Percentiles rank a stretch among this genome's conserved stretches.
Evolutionary conservation across 2,888 invertebrate species (phyloP).

Genomic region (Trypoxylon attenuatum): DNA sequence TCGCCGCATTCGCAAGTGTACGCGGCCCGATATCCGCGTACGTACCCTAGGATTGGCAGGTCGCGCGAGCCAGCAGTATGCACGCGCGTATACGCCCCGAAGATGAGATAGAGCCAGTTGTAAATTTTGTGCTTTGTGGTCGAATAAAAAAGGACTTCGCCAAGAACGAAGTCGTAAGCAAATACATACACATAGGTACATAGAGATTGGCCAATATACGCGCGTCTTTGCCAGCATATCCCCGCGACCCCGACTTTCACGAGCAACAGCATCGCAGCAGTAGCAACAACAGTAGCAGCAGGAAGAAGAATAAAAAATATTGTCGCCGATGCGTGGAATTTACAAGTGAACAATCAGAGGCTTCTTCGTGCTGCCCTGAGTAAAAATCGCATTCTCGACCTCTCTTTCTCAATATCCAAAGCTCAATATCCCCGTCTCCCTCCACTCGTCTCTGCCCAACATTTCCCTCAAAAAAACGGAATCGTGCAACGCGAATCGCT

Average conservation of each 20-base stretch:
- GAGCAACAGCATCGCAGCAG: no score
- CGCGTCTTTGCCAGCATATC: no score
- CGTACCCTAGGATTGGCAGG: no score
- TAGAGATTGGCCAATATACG: no score
- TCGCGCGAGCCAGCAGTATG: no score
- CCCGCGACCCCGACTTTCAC: slow-evolving; percentile 37
- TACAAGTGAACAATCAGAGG: slow-evolving; percentile 23
- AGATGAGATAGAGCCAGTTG: no score
- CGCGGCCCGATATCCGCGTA: slow-evolving; percentile 7
- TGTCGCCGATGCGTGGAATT: slow-evolving; percentile 38
- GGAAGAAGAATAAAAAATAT: slow-evolving; percentile 51
- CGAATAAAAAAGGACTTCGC: neutral
- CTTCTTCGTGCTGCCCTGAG: slow-evolving; percentile 39
- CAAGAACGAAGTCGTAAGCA: no score
- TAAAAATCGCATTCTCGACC: slow-evolving; percentile 31
- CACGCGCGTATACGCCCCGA: no score
- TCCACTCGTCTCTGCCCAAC: slow-evolving; percentile 6
- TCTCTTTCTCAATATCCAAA: neutral
- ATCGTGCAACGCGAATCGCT: slow-evolving; percentile 1
- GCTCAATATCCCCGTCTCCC: slow-evolving; percentile 8
- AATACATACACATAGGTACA: no score
- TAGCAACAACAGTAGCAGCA: slow-evolving; percentile 36
- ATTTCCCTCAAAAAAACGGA: neutral
- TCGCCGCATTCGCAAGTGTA: slow-evolving; percentile 10
- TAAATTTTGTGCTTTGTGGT: slow-evolving; percentile 9